Conservation (phyloP, 2,888 invertebrate genomes). For the Lasioglossum morio region DNA sequence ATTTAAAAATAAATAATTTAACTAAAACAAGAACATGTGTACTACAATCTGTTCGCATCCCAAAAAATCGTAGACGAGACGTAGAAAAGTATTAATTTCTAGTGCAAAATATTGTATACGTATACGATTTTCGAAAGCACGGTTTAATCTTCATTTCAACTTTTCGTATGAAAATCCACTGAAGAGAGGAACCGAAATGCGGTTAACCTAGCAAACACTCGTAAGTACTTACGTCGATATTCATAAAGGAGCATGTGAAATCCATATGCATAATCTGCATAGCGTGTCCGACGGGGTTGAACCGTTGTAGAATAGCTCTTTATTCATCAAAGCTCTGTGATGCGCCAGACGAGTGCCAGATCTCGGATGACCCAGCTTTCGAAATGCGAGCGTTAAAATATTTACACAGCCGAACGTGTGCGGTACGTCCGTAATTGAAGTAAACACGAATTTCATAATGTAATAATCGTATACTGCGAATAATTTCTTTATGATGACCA, state of each 20-base stretch:
- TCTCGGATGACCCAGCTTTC: constrained; percentile 1
- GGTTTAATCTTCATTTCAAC: neutral
- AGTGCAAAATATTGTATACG: too few relatives aligned
- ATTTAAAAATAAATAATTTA: too few relatives aligned
- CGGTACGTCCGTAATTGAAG: neutral
- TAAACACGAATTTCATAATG: neutral
- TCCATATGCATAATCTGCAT: constrained; percentile 2
- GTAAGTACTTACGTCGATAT: neutral
- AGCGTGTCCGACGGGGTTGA: neutral
- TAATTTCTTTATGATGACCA: neutral
- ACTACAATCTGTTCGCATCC: too few relatives aligned
- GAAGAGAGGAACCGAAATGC: neutral
- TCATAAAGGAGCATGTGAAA: neutral
- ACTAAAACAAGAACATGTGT: too few relatives aligned
- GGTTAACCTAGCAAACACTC: neutral
- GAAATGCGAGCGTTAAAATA: neutral
- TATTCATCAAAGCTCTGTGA: constrained; percentile 8
- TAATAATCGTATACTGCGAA: neutral
- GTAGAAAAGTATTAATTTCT: too few relatives aligned
- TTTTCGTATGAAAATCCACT: neutral
- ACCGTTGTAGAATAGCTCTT: constrained; percentile 4
- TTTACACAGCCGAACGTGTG: neutral
- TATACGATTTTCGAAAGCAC: too few relatives aligned
- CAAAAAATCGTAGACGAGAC: too few relatives aligned
- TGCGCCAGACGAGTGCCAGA: neutral